These are phyloP conservation scores for Spatulosminthurus flaviceps DNA, from an alignment of 2,888 invertebrate genomes.

Conservation along the genomic window DNA sequence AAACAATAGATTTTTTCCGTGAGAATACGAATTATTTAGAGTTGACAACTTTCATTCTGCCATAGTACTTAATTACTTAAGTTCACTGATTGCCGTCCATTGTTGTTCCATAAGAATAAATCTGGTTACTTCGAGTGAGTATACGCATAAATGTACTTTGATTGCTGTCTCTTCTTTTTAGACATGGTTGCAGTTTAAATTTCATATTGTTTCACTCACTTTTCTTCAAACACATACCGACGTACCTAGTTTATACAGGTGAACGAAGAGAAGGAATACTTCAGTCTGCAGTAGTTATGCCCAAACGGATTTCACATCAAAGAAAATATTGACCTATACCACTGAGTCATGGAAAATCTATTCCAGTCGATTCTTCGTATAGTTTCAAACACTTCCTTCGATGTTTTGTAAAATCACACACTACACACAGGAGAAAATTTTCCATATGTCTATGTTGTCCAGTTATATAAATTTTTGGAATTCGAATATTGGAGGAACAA, in stretches of 20 bases:
- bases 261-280: constrained; percentile 16
- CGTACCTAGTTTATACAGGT: not conserved
- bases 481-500: not conserved
- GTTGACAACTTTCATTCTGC: not conserved
- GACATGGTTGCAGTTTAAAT: not conserved
- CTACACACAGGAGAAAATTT: not conserved
- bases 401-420: not conserved
- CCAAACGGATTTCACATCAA: constrained; percentile 9
- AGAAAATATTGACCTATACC: constrained; percentile 18
- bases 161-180: constrained; percentile 7
- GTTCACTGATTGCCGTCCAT: constrained; percentile 11
- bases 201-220: constrained; percentile 18
- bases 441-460: not conserved
- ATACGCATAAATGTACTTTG: not conserved
- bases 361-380: constrained; percentile 7
- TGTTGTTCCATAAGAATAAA: not conserved
- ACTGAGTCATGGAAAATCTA: not conserved
- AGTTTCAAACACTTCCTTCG: not conserved
- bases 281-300: constrained; percentile 10
- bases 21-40: not conserved
- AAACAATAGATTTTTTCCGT: not conserved
- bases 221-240: not conserved
- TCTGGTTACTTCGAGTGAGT: not conserved
- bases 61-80: constrained; percentile 11
- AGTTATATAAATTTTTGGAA: not conserved